phyloP scores from a whole-genome alignment of 2,113 vertebrate genomes.

The Oriolus oriolus region DNA sequence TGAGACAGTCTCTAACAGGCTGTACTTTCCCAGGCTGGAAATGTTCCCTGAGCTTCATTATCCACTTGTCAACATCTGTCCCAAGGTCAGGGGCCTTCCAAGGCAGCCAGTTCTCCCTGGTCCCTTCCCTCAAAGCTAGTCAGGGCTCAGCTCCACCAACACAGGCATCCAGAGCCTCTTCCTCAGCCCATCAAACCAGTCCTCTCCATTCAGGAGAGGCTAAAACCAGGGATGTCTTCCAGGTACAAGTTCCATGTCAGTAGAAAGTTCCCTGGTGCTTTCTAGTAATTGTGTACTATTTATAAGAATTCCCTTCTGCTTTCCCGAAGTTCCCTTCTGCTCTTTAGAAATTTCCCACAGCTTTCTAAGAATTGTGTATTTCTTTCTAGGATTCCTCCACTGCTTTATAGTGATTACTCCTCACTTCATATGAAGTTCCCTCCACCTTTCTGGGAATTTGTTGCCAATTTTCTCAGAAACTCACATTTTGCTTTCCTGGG shows the following conservation, averaged over 20 bases:
- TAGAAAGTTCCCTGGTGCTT: neutral
- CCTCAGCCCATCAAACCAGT: neutral
- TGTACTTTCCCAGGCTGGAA: neutral
- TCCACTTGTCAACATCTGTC: neutral
- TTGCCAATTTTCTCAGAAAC: neutral
- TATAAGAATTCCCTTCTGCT: neutral
- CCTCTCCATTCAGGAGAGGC: neutral
- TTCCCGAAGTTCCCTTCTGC: neutral
- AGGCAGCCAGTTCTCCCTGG: neutral
- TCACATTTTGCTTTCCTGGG: neutral
- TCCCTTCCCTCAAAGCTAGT: neutral
- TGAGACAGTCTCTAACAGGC: neutral
- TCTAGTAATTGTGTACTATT: neutral
- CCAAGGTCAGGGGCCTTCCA: neutral
- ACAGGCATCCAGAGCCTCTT: neutral
- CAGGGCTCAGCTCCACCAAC: neutral
- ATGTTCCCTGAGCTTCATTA: neutral
- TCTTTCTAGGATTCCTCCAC: neutral
- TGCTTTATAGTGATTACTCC: neutral
- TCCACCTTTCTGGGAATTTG: neutral
- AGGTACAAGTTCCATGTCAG: neutral
- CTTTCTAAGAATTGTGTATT: neutral
- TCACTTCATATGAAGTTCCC: neutral
- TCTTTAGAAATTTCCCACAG: neutral
- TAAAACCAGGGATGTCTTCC: neutral